Base-by-base conservation (phyloP, 1,140 invertebrate genomes). In the Heliconius congener region DNA sequence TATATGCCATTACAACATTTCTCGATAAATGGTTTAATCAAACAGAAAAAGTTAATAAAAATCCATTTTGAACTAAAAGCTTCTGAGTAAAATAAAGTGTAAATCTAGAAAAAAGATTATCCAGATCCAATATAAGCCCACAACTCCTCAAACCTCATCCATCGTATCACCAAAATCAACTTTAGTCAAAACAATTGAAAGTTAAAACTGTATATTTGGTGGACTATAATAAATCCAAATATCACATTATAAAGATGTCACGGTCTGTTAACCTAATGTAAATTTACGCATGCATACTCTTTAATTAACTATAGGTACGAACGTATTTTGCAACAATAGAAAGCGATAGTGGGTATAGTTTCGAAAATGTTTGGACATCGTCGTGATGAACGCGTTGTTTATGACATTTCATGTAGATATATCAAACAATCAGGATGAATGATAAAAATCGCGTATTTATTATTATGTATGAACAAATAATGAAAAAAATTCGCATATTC, bases 201-300 rank as follows among this genome's bases (percentile, higher is more conserved):
- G 3, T 27, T 23, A 16, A 66, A 66, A 27, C 23, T 13, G 3
- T 46, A 30, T 8, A 66, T 66, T 37, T 9, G 8, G 50, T 52
- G 50, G 27, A 16, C 27, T 30, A 66, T 66, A 66, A 66, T 66
- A 66, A 66, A 66, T 66, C 60, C 60, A 13, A 66, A 66, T 30
- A n/a, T n/a, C 60, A 66, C 60, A 66, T 66, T 66, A 66, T 66
- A 66, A 66, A 66, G 60, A 66, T 66, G 60, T 66, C 60, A 76
- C 60, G 74, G 74, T 76, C 74, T 70, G 74, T 13, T 66, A 23
- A 66, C 60, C n/a, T 27, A 66, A 66, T 27, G 39, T 76, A 52
- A 74, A 34, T 74, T 75, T 39, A 39, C 55, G 57, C 60, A 70
- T 76, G 60, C 74, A 30, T 39, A 42, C 60, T 34, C 74, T 57